Evolutionary conservation across 30 jellyfish, hydroid and myxozoan species (phyloP).

Genomic region (Aurelia aurita): DNA sequence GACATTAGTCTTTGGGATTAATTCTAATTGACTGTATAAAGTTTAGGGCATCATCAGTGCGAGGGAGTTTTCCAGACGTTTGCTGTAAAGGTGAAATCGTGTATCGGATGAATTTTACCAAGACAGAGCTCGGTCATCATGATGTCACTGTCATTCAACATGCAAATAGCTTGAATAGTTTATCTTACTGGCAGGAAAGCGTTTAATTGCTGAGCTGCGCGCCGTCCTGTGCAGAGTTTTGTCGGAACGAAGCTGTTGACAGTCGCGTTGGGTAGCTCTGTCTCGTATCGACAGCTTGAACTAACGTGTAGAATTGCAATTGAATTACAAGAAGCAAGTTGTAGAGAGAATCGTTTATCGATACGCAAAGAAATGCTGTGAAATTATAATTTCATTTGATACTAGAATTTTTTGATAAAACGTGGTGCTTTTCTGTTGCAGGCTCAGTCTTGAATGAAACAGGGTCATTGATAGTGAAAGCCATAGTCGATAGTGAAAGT

Average conservation of each 20-base stretch:
- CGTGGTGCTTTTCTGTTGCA: not conserved
- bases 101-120: not conserved
- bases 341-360: too few relatives aligned
- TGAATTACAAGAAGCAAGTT: too few relatives aligned
- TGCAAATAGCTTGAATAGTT: constrained; percentile 22
- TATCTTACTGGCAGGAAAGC: constrained; percentile 23
- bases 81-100: not conserved
- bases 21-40: constrained; percentile 26
- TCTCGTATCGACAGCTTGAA: too few relatives aligned
- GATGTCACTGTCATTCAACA: constrained; percentile 7
- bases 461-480: constrained; percentile 12
- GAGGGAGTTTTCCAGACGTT: too few relatives aligned
- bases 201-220: constrained; percentile 1
- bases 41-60: not conserved
- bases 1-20: constrained; percentile 32
- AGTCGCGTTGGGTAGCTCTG: not conserved
- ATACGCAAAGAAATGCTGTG: too few relatives aligned
- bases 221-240: not conserved
- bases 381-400: not conserved
- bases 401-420: too few relatives aligned
- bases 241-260: constrained; percentile 28
- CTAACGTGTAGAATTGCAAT: too few relatives aligned
- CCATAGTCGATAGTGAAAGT: too few relatives aligned
- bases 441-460: constrained; percentile 9
- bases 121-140: not conserved